Evolutionary conservation across 2,113 vertebrate species (phyloP).

Genomic region (Lathamus discolor): DNA sequence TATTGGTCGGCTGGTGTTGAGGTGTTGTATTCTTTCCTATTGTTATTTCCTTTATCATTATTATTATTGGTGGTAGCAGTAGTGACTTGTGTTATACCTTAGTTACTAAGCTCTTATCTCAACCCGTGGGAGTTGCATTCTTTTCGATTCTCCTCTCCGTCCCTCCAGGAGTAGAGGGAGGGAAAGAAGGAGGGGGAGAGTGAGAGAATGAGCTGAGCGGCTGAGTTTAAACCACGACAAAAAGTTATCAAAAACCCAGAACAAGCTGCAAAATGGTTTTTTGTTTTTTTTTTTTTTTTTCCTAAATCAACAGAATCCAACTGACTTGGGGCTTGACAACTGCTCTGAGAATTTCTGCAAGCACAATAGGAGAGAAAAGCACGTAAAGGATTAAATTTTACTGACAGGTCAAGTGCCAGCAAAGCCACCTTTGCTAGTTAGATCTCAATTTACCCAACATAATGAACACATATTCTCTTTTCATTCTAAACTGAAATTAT

Average conservation of each 20-base stretch:
- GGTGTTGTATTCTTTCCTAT: too few species aligned
- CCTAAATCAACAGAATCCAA: neutral
- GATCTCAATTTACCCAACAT: neutral
- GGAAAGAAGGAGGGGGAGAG: too few species aligned
- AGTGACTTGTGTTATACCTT: too few species aligned
- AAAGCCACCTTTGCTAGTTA: neutral
- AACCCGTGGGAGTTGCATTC: too few species aligned
- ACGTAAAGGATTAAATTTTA: neutral
- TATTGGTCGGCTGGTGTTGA: too few species aligned
- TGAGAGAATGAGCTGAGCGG: too few species aligned
- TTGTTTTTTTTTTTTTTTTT: neutral
- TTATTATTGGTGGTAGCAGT: too few species aligned
- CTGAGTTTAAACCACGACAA: too few species aligned
- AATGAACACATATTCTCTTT: neutral
- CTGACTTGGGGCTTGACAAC: neutral
- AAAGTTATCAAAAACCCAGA: neutral
- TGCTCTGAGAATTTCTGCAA: neutral
- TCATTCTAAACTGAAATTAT: neutral
- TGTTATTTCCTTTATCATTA: too few species aligned
- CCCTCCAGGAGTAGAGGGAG: too few species aligned
- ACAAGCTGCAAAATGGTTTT: neutral
- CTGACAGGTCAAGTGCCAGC: neutral
- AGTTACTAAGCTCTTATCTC: too few species aligned
- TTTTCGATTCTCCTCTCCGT: too few species aligned
- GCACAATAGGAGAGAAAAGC: neutral